phyloP scores from a whole-genome alignment of 2,797 vertebrate genomes.

The Rhyacichthys aspro region DNA sequence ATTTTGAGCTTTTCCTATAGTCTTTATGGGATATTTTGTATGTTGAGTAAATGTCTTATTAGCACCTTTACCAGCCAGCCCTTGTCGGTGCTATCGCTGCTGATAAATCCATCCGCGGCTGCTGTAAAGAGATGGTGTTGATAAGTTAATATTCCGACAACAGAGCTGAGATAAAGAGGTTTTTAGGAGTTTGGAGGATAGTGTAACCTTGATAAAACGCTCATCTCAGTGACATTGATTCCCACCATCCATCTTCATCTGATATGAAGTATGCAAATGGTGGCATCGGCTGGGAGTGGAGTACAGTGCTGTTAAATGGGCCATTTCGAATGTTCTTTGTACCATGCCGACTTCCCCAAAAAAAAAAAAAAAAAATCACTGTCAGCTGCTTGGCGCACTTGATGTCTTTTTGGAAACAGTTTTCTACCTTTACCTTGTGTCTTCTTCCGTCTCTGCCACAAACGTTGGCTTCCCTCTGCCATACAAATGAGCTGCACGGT shows the following conservation, averaged over 20 bases:
- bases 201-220: constrained; percentile 91
- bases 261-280: constrained; percentile 91
- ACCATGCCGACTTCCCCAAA: constrained; percentile 74
- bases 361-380: constrained; percentile 62
- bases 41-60: constrained; percentile 2
- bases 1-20: no score
- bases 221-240: constrained; percentile 88
- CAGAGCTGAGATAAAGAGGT: constrained; percentile 79
- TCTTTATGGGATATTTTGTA: no score
- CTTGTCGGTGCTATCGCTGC: constrained; percentile 17
- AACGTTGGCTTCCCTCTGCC: constrained; percentile 28
- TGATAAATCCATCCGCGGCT: constrained; percentile 46
- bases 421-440: constrained; percentile 46
- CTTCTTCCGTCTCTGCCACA: constrained; percentile 27
- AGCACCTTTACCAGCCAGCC: constrained; percentile 12
- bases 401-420: constrained; percentile 50
- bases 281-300: constrained; percentile 74
- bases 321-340: constrained; percentile 84
- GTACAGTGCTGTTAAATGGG: constrained; percentile 87
- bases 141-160: constrained; percentile 78
- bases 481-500: constrained; percentile 73
- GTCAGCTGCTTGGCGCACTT: constrained; percentile 43
- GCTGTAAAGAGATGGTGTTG: constrained; percentile 63
- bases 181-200: constrained; percentile 82
- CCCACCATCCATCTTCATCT: constrained; percentile 91